These are phyloP conservation scores for Sigmodon hispidus DNA, from an alignment of 2,113 vertebrate genomes.

Conservation along the genomic window DNA sequence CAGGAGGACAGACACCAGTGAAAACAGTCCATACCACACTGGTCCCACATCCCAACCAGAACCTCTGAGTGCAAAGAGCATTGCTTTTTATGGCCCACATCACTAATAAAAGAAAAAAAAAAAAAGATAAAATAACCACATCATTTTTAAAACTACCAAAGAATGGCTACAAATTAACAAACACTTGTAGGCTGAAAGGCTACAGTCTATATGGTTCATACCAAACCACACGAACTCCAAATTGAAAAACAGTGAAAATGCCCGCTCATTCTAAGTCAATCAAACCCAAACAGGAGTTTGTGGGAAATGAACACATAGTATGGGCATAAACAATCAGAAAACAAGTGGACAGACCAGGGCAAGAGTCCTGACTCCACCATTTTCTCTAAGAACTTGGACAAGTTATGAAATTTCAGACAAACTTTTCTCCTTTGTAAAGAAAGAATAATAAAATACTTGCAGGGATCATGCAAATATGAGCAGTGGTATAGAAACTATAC, in stretches of 20 bases:
- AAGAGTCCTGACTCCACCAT: background rate
- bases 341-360: background rate
- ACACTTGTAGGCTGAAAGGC: background rate
- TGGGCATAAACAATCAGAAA: background rate
- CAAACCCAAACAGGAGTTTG: background rate
- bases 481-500: background rate
- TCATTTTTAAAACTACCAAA: constrained; percentile 32
- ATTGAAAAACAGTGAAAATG: background rate
- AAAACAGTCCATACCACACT: background rate
- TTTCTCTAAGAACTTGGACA: background rate
- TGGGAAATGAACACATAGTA: background rate
- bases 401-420: background rate
- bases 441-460: background rate
- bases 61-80: background rate
- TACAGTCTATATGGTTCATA: background rate
- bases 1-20: background rate
- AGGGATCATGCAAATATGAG: background rate
- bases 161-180: background rate
- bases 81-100: background rate
- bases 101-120: background rate
- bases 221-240: background rate
- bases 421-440: constrained; percentile 1
- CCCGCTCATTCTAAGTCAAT: background rate
- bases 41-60: background rate
- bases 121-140: too few species aligned